These are phyloP conservation scores for Chondrilla cf. caribensis DNA, from an alignment of 37 sponge, comb jelly and placozoan genomes.

Conservation along the genomic window DNA sequence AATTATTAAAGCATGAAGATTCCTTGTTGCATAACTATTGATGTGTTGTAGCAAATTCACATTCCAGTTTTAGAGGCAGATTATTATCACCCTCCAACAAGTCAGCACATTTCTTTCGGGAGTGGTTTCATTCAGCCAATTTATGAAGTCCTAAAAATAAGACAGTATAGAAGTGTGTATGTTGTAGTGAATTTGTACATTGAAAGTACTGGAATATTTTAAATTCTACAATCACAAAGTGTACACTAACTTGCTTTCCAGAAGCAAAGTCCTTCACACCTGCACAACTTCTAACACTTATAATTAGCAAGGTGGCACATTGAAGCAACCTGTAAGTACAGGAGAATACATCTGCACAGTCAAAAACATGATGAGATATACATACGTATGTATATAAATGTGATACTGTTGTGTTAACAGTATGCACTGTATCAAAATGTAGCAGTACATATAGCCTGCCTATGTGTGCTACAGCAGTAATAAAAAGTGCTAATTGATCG, in stretches of 20 bases:
- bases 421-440: no score
- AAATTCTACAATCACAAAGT: no score
- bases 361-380: no score
- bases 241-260: constrained; percentile 37
- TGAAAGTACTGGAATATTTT: background rate
- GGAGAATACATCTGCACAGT: background rate
- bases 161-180: background rate
- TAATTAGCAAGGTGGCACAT: constrained; percentile 66
- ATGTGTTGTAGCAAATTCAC: no score
- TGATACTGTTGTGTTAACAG: no score
- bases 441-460: no score
- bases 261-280: constrained; percentile 37
- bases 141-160: constrained; percentile 39
- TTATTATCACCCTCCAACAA: constrained; percentile 64
- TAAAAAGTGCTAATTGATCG: no score
- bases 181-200: background rate
- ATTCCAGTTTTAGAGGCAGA: constrained; percentile 89
- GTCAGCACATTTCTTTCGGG: constrained; percentile 73
- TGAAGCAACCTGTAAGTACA: constrained; percentile 30
- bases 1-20: no score
- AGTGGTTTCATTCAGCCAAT: constrained; percentile 52
- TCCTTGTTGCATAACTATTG: no score
- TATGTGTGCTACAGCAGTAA: no score
- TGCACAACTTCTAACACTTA: constrained; percentile 36
- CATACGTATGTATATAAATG: no score